Conservation (phyloP, 2,797 vertebrate species). For the Petrocephalus sullivani region DNA sequence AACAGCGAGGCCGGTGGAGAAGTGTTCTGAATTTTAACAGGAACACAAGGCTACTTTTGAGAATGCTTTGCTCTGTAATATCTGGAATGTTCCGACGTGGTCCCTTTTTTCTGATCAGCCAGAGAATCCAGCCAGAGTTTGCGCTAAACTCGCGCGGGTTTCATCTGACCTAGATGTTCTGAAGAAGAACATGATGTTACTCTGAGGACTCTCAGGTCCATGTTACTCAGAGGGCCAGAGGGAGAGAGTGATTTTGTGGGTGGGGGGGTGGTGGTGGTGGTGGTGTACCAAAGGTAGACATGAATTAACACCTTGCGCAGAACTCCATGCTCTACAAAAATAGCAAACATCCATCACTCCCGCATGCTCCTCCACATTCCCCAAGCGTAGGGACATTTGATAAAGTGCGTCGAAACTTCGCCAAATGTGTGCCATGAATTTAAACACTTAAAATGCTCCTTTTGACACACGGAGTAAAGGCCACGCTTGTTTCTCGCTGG, state of each 20-base stretch:
- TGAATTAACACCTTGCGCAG: slow-evolving; percentile 25
- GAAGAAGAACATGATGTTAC: slow-evolving; percentile 45
- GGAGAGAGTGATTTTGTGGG: background rate
- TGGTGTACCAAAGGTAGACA: background rate
- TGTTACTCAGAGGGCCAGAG: background rate
- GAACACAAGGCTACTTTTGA: background rate
- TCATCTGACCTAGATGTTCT: slow-evolving; percentile 56
- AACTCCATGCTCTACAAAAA: slow-evolving; percentile 23
- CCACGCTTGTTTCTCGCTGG: background rate
- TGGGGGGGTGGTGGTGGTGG: background rate
- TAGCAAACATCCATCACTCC: slow-evolving; percentile 22
- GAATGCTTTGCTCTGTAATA: background rate
- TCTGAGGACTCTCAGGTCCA: background rate
- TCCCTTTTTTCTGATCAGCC: background rate
- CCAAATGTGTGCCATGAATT: slow-evolving; percentile 35
- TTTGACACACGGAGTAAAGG: slow-evolving; percentile 11
- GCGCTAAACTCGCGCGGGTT: slow-evolving; percentile 29
- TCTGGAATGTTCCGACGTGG: slow-evolving; percentile 22
- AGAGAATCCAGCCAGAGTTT: slow-evolving; percentile 2
- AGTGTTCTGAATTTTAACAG: slow-evolving; percentile 5
- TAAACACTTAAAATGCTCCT: slow-evolving; percentile 20
- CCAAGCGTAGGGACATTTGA: slow-evolving; percentile 22
- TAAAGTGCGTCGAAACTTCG: slow-evolving; percentile 30
- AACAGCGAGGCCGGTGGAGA: slow-evolving; percentile 28
- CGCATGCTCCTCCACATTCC: slow-evolving; percentile 5